phyloP scores from a whole-genome alignment of 2,113 vertebrate species.

The Channa argus region DNA sequence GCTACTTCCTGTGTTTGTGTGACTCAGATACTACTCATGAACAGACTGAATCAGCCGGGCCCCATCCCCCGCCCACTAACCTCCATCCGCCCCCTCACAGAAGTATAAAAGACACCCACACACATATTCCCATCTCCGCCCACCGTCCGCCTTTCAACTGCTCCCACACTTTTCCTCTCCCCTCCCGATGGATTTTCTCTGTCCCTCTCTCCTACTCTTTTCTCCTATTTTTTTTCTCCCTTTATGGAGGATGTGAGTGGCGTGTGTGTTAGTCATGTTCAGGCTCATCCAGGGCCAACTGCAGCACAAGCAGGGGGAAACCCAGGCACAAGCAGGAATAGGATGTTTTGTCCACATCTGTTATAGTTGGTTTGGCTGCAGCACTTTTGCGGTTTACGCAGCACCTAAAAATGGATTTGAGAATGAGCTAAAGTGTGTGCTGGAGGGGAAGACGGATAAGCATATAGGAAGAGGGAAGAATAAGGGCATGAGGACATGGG shows the following conservation, averaged over 20 bases:
- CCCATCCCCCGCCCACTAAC: constrained; percentile 76
- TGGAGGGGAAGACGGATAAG: constrained; percentile 57
- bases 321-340: constrained; percentile 72
- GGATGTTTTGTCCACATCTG: constrained; percentile 81
- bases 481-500: constrained; percentile 55
- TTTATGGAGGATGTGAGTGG: constrained; percentile 58
- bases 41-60: constrained; percentile 71
- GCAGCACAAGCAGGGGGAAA: constrained; percentile 74
- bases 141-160: constrained; percentile 65
- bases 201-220: constrained; percentile 29
- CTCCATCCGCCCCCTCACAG: constrained; percentile 73
- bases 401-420: constrained; percentile 74
- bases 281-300: constrained; percentile 73
- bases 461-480: constrained; percentile 28
- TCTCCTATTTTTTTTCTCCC: background rate
- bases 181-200: constrained; percentile 55
- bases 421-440: constrained; percentile 47
- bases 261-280: constrained; percentile 78
- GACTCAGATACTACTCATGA: constrained; percentile 83
- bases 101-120: constrained; percentile 75
- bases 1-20: constrained; percentile 82
- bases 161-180: constrained; percentile 70
- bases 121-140: constrained; percentile 72
- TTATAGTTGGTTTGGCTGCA: constrained; percentile 71
- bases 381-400: constrained; percentile 65